Conservation (phyloP, 1,140 invertebrate species). For the Scaptomyza graminum region DNA sequence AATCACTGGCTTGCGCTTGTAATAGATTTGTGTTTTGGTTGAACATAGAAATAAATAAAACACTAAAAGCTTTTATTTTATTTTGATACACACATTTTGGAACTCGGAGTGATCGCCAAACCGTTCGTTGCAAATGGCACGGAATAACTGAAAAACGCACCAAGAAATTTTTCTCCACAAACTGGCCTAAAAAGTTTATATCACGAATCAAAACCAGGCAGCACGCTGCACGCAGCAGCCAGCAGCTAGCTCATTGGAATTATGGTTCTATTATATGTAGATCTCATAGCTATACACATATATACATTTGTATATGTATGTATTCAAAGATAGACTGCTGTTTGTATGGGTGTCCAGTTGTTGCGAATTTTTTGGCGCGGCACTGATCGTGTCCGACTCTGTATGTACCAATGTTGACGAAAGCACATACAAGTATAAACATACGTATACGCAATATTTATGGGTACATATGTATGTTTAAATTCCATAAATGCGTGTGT, state of each 20-base stretch:
- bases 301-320: slow-evolving; percentile 20
- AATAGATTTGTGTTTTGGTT: not conserved
- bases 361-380: slow-evolving; percentile 67
- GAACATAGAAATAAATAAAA: not conserved
- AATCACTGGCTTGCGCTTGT: not conserved
- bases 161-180: slow-evolving; percentile 76
- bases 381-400: slow-evolving; percentile 49
- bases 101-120: slow-evolving; percentile 38
- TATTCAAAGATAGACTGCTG: not conserved
- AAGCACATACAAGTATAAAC: slow-evolving; percentile 11
- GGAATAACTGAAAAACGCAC: slow-evolving; percentile 73
- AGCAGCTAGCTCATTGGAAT: slow-evolving; percentile 57
- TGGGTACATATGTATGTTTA: slow-evolving; percentile 33
- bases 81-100: slow-evolving; percentile 22
- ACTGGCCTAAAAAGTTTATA: slow-evolving; percentile 46
- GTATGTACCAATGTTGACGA: slow-evolving; percentile 20
- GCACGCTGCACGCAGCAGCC: slow-evolving; percentile 15
- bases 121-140: slow-evolving; percentile 79
- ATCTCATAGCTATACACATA: slow-evolving; percentile 30
- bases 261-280: slow-evolving; percentile 53
- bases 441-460: slow-evolving; percentile 35
- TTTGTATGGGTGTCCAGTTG: slow-evolving; percentile 69
- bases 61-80: not conserved
- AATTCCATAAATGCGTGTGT: slow-evolving; percentile 55
- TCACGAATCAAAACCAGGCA: slow-evolving; percentile 51